Percentiles rank a stretch among this genome's conserved stretches.
Evolutionary conservation across 2,888 invertebrate genomes (phyloP).

Genomic region (Rhagonycha lutea): DNA sequence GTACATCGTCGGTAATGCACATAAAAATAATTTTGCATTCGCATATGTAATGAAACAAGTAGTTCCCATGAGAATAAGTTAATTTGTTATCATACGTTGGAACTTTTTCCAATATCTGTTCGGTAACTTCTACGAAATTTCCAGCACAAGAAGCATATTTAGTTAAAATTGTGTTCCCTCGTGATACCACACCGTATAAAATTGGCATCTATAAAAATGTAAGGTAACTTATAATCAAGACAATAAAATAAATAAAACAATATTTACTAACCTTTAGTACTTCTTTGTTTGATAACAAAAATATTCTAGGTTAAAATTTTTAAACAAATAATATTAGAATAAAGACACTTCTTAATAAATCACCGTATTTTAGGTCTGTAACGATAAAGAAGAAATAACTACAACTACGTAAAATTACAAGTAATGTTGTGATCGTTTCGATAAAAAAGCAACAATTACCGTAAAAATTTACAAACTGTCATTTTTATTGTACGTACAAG

Average conservation of each 20-base stretch:
- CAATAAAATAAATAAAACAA: too few relatives aligned
- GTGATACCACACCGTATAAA: constrained; percentile 85
- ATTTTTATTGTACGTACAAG: not conserved
- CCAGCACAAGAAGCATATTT: constrained; percentile 93
- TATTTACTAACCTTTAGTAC: not conserved
- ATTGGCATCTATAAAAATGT: constrained; percentile 75
- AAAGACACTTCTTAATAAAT: not conserved
- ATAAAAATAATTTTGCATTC: constrained; percentile 88
- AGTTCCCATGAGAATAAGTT: constrained; percentile 91
- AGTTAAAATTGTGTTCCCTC: constrained; percentile 83
- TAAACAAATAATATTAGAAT: not conserved
- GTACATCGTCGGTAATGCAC: constrained; percentile 93
- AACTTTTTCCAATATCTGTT: constrained; percentile 87
- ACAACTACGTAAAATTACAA: not conserved
- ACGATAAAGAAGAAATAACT: not conserved
- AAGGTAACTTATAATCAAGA: not conserved
- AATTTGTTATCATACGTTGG: constrained; percentile 87
- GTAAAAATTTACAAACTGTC: not conserved
- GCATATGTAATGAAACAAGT: constrained; percentile 88
- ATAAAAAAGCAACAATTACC: not conserved
- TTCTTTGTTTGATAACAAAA: not conserved
- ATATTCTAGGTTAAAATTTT: not conserved
- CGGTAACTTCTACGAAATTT: constrained; percentile 93
- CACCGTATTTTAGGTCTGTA: not conserved
- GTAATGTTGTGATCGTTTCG: not conserved